phyloP scores from a whole-genome alignment of 2,888 invertebrate genomes.

The Meteorus colon region DNA sequence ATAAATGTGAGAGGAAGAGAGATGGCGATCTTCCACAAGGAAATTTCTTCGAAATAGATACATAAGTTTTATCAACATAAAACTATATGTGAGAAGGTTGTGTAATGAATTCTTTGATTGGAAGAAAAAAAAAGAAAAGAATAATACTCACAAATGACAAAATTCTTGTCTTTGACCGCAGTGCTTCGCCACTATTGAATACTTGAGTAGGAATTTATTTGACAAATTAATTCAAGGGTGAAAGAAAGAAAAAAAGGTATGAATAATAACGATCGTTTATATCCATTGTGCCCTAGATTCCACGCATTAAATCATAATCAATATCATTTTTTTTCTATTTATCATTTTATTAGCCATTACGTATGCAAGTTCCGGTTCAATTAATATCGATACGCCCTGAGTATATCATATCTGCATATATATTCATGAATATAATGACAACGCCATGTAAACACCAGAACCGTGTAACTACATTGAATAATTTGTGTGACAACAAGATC shows the following conservation, averaged over 20 bases:
- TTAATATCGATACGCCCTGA: background rate
- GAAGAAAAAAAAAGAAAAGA: background rate
- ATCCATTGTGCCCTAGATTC: background rate
- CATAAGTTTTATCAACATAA: background rate
- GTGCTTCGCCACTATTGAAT: too few relatives aligned
- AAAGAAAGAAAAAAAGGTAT: background rate
- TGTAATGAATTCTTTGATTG: background rate
- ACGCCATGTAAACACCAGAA: background rate
- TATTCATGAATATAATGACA: background rate
- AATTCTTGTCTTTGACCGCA: background rate
- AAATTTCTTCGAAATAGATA: conserved; percentile 2
- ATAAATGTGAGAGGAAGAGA: background rate
- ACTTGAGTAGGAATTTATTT: background rate
- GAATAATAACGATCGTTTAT: background rate
- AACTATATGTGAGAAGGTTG: background rate
- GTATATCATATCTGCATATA: background rate
- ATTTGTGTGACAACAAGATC: conserved; percentile 34
- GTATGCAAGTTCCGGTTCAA: conserved; percentile 25
- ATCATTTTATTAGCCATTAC: background rate
- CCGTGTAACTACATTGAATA: conserved; percentile 22
- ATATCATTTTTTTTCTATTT: background rate
- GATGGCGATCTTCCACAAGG: background rate
- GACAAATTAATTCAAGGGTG: background rate
- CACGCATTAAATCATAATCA: background rate
- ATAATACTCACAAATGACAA: background rate